phyloP scores from a whole-genome alignment of 1,140 invertebrate genomes.

The Leptopilina clavipes region DNA sequence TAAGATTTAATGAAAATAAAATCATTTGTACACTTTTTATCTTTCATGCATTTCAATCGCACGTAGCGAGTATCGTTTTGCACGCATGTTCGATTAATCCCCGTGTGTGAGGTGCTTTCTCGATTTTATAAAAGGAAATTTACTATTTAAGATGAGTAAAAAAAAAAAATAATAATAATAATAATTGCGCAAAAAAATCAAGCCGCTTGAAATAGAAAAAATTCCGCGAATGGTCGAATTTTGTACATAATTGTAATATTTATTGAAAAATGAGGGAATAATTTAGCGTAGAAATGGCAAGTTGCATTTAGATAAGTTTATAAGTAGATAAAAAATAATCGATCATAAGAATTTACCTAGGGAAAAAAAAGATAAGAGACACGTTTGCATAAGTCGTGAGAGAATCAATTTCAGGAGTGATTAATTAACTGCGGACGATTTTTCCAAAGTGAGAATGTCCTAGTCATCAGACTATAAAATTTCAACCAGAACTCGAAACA shows the following conservation, averaged over 20 bases:
- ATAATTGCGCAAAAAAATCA: not conserved
- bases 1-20: conserved; percentile 47
- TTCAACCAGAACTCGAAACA: conserved; percentile 33
- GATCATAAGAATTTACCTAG: conserved; percentile 25
- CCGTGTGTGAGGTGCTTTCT: conserved; percentile 7
- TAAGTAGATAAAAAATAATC: conserved; percentile 55
- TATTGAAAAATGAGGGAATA: conserved; percentile 63
- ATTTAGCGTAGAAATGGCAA: conserved; percentile 60
- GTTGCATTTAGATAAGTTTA: conserved; percentile 62
- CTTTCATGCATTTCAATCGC: conserved; percentile 14
- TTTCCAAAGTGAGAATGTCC: conserved; percentile 57
- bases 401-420: not conserved
- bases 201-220: conserved; percentile 36
- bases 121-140: not conserved
- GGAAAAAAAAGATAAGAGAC: not conserved
- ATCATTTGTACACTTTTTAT: conserved; percentile 36
- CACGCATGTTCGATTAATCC: conserved; percentile 29
- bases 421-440: conserved; percentile 11
- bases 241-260: conserved; percentile 75
- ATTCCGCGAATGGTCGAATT: conserved; percentile 41
- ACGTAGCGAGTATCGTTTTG: conserved; percentile 22
- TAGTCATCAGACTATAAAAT: conserved; percentile 66
- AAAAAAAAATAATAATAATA: not conserved
- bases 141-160: not conserved
- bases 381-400: conserved; percentile 2